phyloP scores from a whole-genome alignment of 2,113 vertebrate species.

The Oenanthe oenanthe region DNA sequence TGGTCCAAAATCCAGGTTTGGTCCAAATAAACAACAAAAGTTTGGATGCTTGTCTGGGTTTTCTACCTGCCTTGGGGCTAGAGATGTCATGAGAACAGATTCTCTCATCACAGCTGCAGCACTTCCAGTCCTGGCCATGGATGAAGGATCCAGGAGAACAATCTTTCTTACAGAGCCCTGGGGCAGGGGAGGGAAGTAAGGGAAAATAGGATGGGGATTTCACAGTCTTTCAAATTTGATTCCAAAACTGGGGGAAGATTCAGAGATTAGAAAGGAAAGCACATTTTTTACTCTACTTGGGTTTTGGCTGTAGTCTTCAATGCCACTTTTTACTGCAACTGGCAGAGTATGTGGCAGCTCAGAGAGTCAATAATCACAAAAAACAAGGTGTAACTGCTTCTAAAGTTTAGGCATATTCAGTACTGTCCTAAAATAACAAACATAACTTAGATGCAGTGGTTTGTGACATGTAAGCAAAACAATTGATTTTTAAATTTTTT shows the following conservation, averaged over 20 bases:
- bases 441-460: not conserved
- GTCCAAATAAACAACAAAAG: conserved; percentile 13
- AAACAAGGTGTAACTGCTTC: not conserved
- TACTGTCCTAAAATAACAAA: not conserved
- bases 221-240: not conserved
- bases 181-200: not conserved
- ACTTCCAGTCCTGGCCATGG: conserved; percentile 35
- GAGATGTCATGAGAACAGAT: conserved; percentile 58
- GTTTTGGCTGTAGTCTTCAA: not conserved
- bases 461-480: not conserved
- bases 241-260: conserved; percentile 8
- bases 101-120: conserved; percentile 62
- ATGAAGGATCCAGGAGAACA: conserved; percentile 17
- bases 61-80: conserved; percentile 61
- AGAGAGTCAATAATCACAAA: not conserved
- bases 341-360: not conserved
- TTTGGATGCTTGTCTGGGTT: conserved; percentile 45
- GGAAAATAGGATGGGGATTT: conserved; percentile 3
- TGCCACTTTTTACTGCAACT: not conserved
- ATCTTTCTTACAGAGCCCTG: conserved; percentile 31
- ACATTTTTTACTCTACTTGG: not conserved
- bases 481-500: too few species aligned
- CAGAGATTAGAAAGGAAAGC: not conserved
- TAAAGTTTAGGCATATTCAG: conserved; percentile 11
- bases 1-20: conserved; percentile 4